phyloP scores from a whole-genome alignment of 2,888 invertebrate genomes.

The Leucozona laternaria region DNA sequence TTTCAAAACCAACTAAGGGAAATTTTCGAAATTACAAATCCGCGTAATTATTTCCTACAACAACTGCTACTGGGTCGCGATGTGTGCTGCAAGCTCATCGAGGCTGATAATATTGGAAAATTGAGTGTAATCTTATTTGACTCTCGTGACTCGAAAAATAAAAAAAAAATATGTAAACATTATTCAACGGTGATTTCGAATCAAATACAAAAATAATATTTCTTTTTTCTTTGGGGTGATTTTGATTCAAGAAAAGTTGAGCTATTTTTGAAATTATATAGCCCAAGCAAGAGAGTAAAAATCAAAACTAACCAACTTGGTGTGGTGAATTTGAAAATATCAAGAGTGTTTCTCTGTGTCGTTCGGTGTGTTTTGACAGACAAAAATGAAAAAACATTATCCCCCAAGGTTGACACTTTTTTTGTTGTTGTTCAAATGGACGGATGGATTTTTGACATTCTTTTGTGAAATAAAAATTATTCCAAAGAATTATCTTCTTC shows the following conservation, averaged over 20 bases:
- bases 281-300: slow-evolving; percentile 31
- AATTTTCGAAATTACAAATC: slow-evolving; percentile 51
- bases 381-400: no score
- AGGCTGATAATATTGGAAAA: slow-evolving; percentile 47
- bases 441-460: neutral
- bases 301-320: slow-evolving; percentile 10
- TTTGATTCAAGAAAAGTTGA: slow-evolving; percentile 49
- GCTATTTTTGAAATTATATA: slow-evolving; percentile 63
- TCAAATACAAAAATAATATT: slow-evolving; percentile 46
- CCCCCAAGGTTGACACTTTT: slow-evolving; percentile 46
- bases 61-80: neutral
- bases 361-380: neutral
- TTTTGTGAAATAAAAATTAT: slow-evolving; percentile 33
- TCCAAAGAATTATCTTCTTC: neutral
- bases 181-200: slow-evolving; percentile 31
- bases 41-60: slow-evolving; percentile 43
- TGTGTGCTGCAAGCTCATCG: slow-evolving; percentile 44
- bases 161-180: slow-evolving; percentile 17
- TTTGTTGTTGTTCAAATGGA: slow-evolving; percentile 3
- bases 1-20: slow-evolving; percentile 49
- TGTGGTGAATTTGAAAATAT: slow-evolving; percentile 59
- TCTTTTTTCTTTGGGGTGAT: slow-evolving; percentile 25
- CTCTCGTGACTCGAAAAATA: neutral
- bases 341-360: neutral
- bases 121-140: slow-evolving; percentile 45